These are phyloP conservation scores for Macrosteles quadrilineatus DNA, from an alignment of 1,140 invertebrate species.

Conservation along the genomic window DNA sequence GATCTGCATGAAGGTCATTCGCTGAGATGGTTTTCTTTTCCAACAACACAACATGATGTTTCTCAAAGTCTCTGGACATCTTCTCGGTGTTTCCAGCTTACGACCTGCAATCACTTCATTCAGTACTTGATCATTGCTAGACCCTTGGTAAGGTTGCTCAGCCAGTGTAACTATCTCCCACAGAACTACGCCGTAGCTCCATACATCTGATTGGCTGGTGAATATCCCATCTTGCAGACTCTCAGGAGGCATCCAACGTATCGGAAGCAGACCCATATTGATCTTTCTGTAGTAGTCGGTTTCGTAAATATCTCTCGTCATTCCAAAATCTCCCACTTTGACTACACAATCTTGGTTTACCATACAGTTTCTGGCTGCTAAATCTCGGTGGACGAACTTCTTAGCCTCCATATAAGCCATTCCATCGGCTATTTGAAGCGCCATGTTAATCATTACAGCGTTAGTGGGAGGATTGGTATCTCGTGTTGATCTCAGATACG, in stretches of 20 bases:
- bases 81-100: slow-evolving; percentile 87
- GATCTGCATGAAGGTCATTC: slow-evolving; percentile 85
- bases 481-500: slow-evolving; percentile 70
- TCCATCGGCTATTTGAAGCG: slow-evolving; percentile 96
- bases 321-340: slow-evolving; percentile 95
- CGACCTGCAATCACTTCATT: slow-evolving; percentile 87
- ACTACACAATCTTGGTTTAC: slow-evolving; percentile 86
- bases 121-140: slow-evolving; percentile 73
- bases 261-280: slow-evolving; percentile 79
- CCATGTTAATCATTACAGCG: slow-evolving; percentile 70
- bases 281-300: slow-evolving; percentile 96
- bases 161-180: slow-evolving; percentile 99
- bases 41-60: slow-evolving; percentile 87
- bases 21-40: slow-evolving; percentile 69
- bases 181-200: slow-evolving; percentile 94
- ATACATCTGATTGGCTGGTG: slow-evolving; percentile 89
- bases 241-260: slow-evolving; percentile 94
- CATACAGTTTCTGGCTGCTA: slow-evolving; percentile 98
- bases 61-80: slow-evolving; percentile 88
- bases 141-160: slow-evolving; percentile 92
- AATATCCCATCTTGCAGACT: slow-evolving; percentile 94
- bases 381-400: slow-evolving; percentile 95
- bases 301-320: slow-evolving; percentile 96
- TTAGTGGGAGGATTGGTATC: slow-evolving; percentile 51
- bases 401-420: slow-evolving; percentile 95